A percentile compares a stretch with the other conserved stretches of the same genome.
Conservation (phyloP, 1,140 invertebrate species). For the Formica selysi region DNA sequence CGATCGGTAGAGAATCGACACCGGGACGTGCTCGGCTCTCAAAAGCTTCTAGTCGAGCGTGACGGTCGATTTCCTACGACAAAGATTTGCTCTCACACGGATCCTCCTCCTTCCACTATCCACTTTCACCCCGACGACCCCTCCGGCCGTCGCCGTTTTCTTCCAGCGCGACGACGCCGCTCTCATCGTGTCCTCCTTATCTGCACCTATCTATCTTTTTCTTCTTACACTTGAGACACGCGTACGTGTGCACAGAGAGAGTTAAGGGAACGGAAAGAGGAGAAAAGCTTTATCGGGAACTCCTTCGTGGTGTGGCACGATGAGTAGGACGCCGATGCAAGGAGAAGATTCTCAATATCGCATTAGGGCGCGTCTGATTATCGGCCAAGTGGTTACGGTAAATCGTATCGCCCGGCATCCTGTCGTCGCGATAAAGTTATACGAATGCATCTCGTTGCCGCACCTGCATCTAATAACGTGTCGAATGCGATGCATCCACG, state of each 20-base stretch:
- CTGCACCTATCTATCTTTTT: conserved; percentile 34
- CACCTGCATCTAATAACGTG: conserved; percentile 32
- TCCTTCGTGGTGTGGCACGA: conserved; percentile 28
- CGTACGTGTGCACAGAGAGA: conserved; percentile 49
- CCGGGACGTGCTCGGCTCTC: conserved; percentile 70
- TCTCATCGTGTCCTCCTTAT: neutral
- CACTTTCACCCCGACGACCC: conserved; percentile 11
- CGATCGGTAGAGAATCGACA: conserved; percentile 73
- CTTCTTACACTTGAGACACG: conserved; percentile 65
- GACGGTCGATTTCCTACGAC: conserved; percentile 80
- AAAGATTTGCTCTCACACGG: conserved; percentile 80
- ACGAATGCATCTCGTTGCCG: conserved; percentile 3
- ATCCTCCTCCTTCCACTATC: conserved; percentile 32
- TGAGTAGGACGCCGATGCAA: neutral
- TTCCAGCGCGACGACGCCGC: neutral
- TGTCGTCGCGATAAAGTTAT: conserved; percentile 31
- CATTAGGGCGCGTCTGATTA: conserved; percentile 66
- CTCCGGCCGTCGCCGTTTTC: neutral
- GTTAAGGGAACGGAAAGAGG: neutral
- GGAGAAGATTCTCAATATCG: conserved; percentile 64
- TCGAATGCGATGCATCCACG: neutral
- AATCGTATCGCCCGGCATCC: conserved; percentile 25
- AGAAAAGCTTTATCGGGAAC: conserved; percentile 62
- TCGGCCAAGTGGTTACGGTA: conserved; percentile 67
- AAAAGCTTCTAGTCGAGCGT: conserved; percentile 76